phyloP scores from a whole-genome alignment of 2,797 vertebrate genomes.

The Tiaroga cobitis region DNA sequence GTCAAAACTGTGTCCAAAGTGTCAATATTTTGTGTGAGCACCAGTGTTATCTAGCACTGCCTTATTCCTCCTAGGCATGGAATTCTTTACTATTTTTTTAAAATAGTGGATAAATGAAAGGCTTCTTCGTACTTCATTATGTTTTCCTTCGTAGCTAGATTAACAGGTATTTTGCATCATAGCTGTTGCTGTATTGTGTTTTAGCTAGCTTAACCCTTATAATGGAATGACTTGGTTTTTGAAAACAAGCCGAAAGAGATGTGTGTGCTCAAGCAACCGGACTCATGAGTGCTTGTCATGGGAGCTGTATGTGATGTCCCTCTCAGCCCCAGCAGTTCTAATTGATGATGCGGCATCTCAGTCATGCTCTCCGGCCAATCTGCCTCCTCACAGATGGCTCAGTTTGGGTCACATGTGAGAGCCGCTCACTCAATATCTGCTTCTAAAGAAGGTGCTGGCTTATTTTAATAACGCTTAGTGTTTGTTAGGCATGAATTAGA shows the following conservation, averaged over 20 bases:
- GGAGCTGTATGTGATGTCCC: conserved; percentile 22
- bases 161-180: background rate
- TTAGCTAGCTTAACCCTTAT: background rate
- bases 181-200: background rate
- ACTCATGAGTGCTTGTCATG: conserved; percentile 34
- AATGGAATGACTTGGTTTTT: background rate
- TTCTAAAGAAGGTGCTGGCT: conserved; percentile 38
- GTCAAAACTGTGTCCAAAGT: too few species aligned
- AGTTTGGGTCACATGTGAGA: conserved; percentile 49
- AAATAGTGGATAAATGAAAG: background rate
- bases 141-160: background rate
- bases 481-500: conserved; percentile 26
- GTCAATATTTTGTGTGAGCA: too few species aligned
- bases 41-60: too few species aligned
- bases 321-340: conserved; percentile 52
- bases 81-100: background rate
- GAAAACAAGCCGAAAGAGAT: background rate
- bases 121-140: background rate
- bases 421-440: conserved; percentile 50
- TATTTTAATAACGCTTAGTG: conserved; percentile 32
- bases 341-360: conserved; percentile 53
- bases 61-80: too few species aligned
- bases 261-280: conserved; percentile 35
- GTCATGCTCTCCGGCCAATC: conserved; percentile 48
- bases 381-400: conserved; percentile 53